A percentile compares a stretch with the other conserved stretches of the same genome.
Conservation (phyloP, 2,888 invertebrate species). For the Xanthia togata region DNA sequence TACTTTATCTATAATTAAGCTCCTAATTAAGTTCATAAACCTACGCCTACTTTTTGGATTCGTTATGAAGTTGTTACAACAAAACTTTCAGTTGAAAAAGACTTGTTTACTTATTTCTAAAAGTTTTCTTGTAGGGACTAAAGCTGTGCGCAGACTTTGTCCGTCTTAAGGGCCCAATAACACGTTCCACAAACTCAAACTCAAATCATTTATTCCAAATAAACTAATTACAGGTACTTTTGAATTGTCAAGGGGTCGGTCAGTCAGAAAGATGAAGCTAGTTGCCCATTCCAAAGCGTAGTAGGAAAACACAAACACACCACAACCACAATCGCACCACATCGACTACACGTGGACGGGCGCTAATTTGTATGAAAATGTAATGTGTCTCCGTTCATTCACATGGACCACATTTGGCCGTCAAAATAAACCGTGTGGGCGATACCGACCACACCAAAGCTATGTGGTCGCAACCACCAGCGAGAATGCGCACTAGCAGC, state of each 20-base stretch:
- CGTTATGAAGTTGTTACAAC: neutral
- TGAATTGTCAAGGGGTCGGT: too few relatives aligned
- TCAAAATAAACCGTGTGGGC: neutral
- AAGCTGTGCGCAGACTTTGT: neutral
- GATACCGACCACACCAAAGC: neutral
- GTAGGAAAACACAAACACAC: neutral
- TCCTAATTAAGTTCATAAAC: neutral
- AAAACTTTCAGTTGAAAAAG: neutral
- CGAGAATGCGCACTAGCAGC: neutral
- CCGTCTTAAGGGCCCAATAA: neutral
- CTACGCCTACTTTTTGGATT: neutral
- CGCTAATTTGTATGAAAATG: neutral
- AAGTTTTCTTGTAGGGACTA: neutral
- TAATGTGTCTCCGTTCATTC: neutral
- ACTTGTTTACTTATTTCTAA: neutral
- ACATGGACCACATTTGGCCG: neutral
- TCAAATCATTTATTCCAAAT: too few relatives aligned
- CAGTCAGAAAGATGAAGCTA: too few relatives aligned
- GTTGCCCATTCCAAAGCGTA: too few relatives aligned
- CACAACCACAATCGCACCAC: neutral
- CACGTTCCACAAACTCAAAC: too few relatives aligned
- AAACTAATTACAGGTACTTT: too few relatives aligned
- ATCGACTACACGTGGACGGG: neutral
- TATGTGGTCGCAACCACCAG: neutral
- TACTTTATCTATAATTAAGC: neutral